Conservation (phyloP, 2,113 vertebrate species). For the Coregonus clupeaformis region DNA sequence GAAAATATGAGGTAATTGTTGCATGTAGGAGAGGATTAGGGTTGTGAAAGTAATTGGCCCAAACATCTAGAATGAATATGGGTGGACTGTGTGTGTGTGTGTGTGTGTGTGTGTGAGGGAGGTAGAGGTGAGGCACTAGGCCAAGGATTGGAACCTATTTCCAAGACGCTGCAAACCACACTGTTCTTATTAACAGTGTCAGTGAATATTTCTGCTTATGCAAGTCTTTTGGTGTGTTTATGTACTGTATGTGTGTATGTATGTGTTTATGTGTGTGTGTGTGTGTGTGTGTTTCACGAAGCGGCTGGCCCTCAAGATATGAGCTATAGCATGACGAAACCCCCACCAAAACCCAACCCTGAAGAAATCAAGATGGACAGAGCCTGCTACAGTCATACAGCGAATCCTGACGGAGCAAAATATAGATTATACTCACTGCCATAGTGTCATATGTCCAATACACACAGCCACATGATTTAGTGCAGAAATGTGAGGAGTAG, state of each 20-base stretch:
- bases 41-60: slow-evolving; percentile 24
- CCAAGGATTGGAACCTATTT: slow-evolving; percentile 21
- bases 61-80: not conserved
- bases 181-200: slow-evolving; percentile 23
- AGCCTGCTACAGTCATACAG: not conserved
- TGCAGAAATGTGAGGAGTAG: not conserved
- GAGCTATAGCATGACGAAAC: not conserved
- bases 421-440: not conserved
- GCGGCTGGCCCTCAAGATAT: not conserved
- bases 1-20: slow-evolving; percentile 60
- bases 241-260: slow-evolving; percentile 29
- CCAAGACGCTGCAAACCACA: slow-evolving; percentile 26
- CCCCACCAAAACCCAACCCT: not conserved
- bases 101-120: slow-evolving; percentile 3
- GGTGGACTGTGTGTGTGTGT: not conserved
- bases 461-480: not conserved
- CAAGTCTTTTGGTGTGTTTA: slow-evolving; percentile 38
- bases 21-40: slow-evolving; percentile 38
- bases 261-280: slow-evolving; percentile 9
- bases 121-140: slow-evolving; percentile 8
- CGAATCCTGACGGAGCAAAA: not conserved
- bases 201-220: slow-evolving; percentile 35
- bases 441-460: not conserved
- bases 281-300: not conserved
- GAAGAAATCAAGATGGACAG: not conserved